phyloP scores from a whole-genome alignment of 1,140 invertebrate species.

The Leptopilina clavipes region DNA sequence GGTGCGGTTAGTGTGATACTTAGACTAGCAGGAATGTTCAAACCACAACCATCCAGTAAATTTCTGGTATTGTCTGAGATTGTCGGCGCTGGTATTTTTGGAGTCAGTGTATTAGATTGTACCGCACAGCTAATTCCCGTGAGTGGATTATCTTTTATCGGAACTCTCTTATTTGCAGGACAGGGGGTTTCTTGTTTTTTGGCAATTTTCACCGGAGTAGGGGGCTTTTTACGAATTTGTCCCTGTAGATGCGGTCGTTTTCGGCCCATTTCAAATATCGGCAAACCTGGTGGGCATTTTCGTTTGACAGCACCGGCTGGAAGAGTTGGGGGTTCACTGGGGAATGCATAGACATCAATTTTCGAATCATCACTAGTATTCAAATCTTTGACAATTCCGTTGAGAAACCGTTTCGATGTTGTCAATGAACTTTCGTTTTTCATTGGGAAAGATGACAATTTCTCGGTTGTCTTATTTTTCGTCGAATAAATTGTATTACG shows the following conservation, averaged over 20 bases:
- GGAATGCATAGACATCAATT: constrained; percentile 64
- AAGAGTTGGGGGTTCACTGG: constrained; percentile 56
- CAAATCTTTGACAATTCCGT: constrained; percentile 37
- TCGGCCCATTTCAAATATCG: constrained; percentile 60
- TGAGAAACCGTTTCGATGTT: constrained; percentile 19
- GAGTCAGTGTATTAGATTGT: not conserved
- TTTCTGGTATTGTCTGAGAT: constrained; percentile 60
- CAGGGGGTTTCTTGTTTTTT: constrained; percentile 48
- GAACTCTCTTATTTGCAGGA: constrained; percentile 33
- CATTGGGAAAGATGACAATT: not conserved
- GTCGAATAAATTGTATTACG: not conserved
- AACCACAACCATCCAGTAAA: constrained; percentile 65
- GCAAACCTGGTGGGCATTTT: constrained; percentile 67
- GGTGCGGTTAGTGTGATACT: constrained; percentile 68
- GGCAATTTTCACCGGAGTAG: constrained; percentile 44
- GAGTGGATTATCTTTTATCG: not conserved
- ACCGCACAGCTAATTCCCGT: constrained; percentile 37
- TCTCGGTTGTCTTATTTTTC: not conserved
- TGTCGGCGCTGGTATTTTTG: constrained; percentile 41
- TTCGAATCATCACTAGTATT: constrained; percentile 43
- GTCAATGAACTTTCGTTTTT: no score
- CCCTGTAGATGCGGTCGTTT: constrained; percentile 41
- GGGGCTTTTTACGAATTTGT: constrained; percentile 34
- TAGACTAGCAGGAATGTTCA: constrained; percentile 69
- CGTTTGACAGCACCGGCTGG: constrained; percentile 64